Evolutionary conservation across 2,888 invertebrate species (phyloP).

Genomic region (Lasioglossum pauxillum): DNA sequence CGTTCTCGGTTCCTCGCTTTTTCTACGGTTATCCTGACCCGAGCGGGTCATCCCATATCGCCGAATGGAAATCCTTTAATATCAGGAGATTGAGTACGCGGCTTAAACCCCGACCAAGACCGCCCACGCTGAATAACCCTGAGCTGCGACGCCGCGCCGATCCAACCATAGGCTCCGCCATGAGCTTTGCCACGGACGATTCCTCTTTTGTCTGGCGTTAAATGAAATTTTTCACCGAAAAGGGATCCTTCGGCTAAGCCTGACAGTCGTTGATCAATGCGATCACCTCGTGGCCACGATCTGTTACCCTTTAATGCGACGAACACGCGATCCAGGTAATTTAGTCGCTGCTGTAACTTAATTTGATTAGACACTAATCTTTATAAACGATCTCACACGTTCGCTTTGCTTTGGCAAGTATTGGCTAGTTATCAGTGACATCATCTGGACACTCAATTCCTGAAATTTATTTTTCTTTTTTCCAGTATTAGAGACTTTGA

Average conservation of each 20-base stretch:
- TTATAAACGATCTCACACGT: not conserved
- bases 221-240: constrained; percentile 32
- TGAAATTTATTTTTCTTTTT: not conserved
- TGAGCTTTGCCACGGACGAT: constrained; percentile 5
- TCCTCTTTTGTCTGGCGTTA: constrained; percentile 24
- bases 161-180: not conserved
- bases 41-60: constrained; percentile 48
- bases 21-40: not conserved
- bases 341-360: not conserved
- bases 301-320: not conserved
- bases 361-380: not conserved
- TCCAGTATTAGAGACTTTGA: not conserved
- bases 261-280: not conserved
- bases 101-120: constrained; percentile 33
- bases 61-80: constrained; percentile 61
- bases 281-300: not conserved
- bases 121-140: constrained; percentile 28
- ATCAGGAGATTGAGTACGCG: constrained; percentile 50
- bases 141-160: constrained; percentile 13
- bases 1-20: constrained; percentile 2
- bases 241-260: not conserved
- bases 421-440: not conserved
- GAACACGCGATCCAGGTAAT: not conserved
- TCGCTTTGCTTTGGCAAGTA: not conserved
- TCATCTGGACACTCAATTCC: not conserved